Evolutionary conservation across 2,113 vertebrate species (phyloP).

Genomic region (Dromiciops gliroides): DNA sequence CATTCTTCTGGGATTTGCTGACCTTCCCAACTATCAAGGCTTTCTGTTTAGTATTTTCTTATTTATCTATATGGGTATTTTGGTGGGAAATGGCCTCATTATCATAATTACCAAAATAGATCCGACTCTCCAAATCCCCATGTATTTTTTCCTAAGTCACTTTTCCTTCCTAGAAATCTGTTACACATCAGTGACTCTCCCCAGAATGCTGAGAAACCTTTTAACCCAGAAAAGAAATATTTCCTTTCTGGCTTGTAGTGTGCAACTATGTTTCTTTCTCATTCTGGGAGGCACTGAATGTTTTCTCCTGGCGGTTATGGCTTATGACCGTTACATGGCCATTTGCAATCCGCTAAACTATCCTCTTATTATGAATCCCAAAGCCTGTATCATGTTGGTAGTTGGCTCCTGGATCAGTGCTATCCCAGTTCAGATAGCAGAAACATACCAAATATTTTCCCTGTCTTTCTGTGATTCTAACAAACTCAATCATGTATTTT

Average conservation of each 20-base stretch:
- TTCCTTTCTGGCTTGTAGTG: constrained; percentile 55
- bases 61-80: constrained; percentile 60
- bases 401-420: constrained; percentile 53
- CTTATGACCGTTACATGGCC: constrained; percentile 71
- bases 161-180: constrained; percentile 59
- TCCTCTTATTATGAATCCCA: constrained; percentile 54
- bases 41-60: constrained; percentile 58
- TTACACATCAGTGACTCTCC: constrained; percentile 57
- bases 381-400: constrained; percentile 40
- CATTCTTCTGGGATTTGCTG: constrained; percentile 60
- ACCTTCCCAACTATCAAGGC: constrained; percentile 44
- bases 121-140: constrained; percentile 31
- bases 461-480: too few relatives aligned
- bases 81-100: constrained; percentile 62
- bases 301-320: constrained; percentile 71
- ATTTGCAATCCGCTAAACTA: constrained; percentile 74
- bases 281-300: constrained; percentile 56
- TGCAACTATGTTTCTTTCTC: constrained; percentile 63
- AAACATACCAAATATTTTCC: constrained; percentile 61
- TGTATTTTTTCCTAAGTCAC: constrained; percentile 70
- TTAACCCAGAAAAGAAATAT: background rate
- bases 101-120: constrained; percentile 48
- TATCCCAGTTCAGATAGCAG: constrained; percentile 14
- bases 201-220: constrained; percentile 62
- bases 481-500: too few relatives aligned